These are phyloP conservation scores for Latrodectus geometricus DNA, from an alignment of 1,140 invertebrate genomes.

Conservation along the genomic window DNA sequence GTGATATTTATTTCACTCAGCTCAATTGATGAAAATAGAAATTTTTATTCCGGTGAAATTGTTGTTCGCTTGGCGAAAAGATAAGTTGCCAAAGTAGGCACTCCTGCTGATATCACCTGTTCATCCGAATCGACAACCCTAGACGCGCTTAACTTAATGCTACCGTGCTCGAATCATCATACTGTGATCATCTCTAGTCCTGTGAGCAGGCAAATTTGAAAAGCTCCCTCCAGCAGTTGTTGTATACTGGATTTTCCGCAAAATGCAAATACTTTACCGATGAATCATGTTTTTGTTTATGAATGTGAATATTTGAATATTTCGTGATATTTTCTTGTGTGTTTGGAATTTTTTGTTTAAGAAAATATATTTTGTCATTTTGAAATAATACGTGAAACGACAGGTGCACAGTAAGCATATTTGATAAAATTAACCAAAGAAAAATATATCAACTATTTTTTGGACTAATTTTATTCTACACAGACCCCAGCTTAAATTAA, in stretches of 20 bases:
- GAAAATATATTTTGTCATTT: not conserved
- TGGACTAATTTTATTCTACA: not conserved
- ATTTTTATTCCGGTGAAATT: not conserved
- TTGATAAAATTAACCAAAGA: not conserved
- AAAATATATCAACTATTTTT: not conserved
- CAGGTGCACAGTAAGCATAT: not conserved
- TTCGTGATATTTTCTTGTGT: not conserved
- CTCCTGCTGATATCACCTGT: not conserved
- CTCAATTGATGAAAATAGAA: not conserved
- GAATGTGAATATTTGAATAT: not conserved
- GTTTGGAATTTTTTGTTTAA: not conserved
- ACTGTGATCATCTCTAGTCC: not conserved
- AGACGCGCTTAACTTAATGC: conserved; percentile 25
- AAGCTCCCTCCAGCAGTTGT: not conserved
- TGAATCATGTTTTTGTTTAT: not conserved
- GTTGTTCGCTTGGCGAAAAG: not conserved
- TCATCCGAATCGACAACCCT: not conserved
- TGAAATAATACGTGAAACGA: not conserved
- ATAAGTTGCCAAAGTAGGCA: not conserved
- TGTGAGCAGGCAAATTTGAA: not conserved
- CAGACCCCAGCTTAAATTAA: not conserved
- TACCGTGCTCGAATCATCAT: conserved; percentile 4
- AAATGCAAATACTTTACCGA: not conserved
- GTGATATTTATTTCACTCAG: too few relatives aligned
- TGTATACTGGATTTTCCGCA: not conserved